Evolutionary conservation across 2,797 vertebrate genomes (phyloP).

Genomic region (Eulemur rubriventer): DNA sequence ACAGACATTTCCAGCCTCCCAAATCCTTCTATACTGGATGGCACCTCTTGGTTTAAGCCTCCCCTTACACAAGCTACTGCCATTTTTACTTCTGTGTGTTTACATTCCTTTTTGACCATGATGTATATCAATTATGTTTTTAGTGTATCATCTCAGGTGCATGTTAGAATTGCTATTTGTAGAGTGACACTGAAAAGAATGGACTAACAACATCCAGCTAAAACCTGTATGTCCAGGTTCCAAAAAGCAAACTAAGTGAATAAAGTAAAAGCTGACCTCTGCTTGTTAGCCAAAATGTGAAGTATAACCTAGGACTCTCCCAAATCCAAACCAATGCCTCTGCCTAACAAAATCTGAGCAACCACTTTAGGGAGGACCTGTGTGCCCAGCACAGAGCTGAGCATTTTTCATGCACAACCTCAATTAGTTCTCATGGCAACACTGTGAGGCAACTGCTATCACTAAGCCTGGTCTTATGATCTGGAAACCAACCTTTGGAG

Average conservation of each 20-base stretch:
- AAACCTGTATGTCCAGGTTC: neutral
- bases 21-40: no score
- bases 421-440: accelerated
- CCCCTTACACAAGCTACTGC: neutral
- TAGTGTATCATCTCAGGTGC: neutral
- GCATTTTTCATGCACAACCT: neutral
- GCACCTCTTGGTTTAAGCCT: neutral
- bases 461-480: neutral
- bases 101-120: neutral
- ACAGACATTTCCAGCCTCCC: neutral
- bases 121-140: neutral
- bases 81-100: neutral
- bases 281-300: neutral
- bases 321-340: neutral
- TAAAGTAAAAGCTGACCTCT: neutral
- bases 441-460: neutral
- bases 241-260: neutral
- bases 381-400: neutral
- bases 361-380: neutral
- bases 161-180: neutral
- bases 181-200: neutral
- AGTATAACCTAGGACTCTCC: neutral
- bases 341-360: neutral
- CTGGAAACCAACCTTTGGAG: neutral
- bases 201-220: neutral